Evolutionary conservation across 2,113 vertebrate species (phyloP), one percentile per base, ranked within the genome.

Genomic region (Sphaerodactylus townsendi): DNA sequence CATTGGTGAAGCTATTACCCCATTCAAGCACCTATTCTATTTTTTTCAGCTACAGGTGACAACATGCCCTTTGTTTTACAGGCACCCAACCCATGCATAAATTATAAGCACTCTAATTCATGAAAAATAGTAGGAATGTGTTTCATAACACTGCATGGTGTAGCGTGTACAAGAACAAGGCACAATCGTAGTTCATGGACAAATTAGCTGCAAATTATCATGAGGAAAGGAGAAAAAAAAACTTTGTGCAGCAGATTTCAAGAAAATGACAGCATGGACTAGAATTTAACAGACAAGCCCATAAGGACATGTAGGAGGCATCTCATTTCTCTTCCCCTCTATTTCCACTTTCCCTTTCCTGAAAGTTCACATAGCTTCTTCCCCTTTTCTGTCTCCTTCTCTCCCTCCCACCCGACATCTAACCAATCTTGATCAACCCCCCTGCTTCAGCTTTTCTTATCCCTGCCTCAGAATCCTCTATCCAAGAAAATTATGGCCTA

Each of bases 161-260:
- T 3, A 82, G 35, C 2, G 4, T 74, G 41, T 72, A 10, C 70
- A 71, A 8, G 25, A 81, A 0, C 37, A 75, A 65, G 68, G 21
- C 41, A 68, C 15, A 75, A 70, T 30, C 15, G 70, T 1, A 4
- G 14, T 4, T 72, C 59, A 46, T 9, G 10, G 68, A 33, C 30
- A 15, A 6, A 1, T 9, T 0, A 66, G 10, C 37, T 62, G 74
- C n/a, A 44, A 10, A 81, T 48, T n/a, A 59, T 0, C 0, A 0
- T 1, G 56, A 59, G 56, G 56, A 53, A 3, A 35, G 7, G 35
- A 11, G 33, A 65, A 53, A 53, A 10, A 76, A 71, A 83, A 53
- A 33, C 73, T 5, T 10, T 68, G 19, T 17, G 2, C 19, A 41
- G 25, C 7, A 5, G 44, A 64, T 50, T 19, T 17, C 9, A 56